Evolutionary conservation across 2,113 vertebrate species (phyloP).

Genomic region (Cinclus cinclus): DNA sequence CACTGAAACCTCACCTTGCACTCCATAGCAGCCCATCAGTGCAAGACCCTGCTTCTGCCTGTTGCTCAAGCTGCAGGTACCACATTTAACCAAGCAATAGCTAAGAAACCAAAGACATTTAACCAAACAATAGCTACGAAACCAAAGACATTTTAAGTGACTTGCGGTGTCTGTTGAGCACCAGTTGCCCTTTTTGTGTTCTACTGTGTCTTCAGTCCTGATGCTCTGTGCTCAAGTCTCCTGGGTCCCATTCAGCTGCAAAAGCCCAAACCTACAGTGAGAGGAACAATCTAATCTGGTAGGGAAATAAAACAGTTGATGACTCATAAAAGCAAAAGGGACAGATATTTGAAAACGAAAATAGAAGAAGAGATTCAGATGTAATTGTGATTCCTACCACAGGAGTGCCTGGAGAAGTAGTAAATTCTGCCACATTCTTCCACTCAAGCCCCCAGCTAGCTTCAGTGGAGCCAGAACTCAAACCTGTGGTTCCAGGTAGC

Average conservation of each 20-base stretch:
- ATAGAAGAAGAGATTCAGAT: neutral
- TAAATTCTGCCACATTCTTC: accelerated
- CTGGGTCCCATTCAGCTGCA: neutral
- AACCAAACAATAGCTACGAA: slow-evolving; percentile 22
- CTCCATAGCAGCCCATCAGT: accelerated
- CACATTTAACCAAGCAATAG: slow-evolving; percentile 10
- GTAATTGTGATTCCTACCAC: neutral
- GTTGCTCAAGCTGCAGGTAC: neutral
- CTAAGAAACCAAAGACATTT: neutral
- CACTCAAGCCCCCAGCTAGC: neutral
- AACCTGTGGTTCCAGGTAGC: neutral
- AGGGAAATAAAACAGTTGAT: slow-evolving; percentile 7
- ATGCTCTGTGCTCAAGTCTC: neutral
- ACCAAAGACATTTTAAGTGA: slow-evolving; percentile 24
- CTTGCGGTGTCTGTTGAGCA: neutral
- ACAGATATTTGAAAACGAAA: neutral
- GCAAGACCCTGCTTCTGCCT: neutral
- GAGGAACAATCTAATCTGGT: slow-evolving; percentile 5
- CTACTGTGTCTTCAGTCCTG: neutral
- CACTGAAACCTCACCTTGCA: neutral
- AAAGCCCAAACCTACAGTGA: neutral
- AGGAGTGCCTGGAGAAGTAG: neutral
- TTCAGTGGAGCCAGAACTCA: neutral
- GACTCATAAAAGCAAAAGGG: neutral
- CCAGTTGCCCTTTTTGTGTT: neutral